Conservation (phyloP, 1,140 invertebrate species). For the Drosophila yakuba region DNA sequence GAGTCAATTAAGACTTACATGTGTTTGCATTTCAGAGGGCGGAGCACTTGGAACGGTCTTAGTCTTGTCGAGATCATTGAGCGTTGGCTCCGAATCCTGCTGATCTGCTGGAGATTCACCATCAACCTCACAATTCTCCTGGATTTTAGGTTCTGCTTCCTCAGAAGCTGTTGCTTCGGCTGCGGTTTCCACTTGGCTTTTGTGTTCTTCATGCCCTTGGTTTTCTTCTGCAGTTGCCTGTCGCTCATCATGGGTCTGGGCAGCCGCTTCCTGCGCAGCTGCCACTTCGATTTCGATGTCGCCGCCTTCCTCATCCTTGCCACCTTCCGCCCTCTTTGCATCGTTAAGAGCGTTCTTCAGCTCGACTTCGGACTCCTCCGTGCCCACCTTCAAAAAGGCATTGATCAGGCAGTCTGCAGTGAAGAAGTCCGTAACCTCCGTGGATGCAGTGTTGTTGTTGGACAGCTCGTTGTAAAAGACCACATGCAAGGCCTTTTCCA, state of each 20-base stretch:
- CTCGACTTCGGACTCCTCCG: slow-evolving; percentile 44
- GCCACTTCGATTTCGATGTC: slow-evolving; percentile 47
- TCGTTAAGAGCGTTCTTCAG: slow-evolving; percentile 56
- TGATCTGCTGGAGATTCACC: slow-evolving; percentile 18
- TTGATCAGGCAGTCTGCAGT: slow-evolving; percentile 43
- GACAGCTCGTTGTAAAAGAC: slow-evolving; percentile 85
- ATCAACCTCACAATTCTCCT: slow-evolving; percentile 36
- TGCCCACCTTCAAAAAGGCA: slow-evolving; percentile 42
- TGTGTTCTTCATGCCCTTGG: slow-evolving; percentile 13
- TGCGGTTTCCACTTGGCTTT: background rate
- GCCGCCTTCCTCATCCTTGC: slow-evolving; percentile 8
- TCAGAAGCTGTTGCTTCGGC: background rate
- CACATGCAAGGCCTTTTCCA: slow-evolving; percentile 90
- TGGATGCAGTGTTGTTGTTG: slow-evolving; percentile 65
- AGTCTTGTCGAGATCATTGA: slow-evolving; percentile 69
- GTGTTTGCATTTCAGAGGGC: slow-evolving; percentile 79
- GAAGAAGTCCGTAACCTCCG: slow-evolving; percentile 53
- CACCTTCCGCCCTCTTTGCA: slow-evolving; percentile 48
- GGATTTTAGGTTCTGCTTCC: background rate
- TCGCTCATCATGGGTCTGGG: slow-evolving; percentile 3
- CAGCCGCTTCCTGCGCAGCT: slow-evolving; percentile 36
- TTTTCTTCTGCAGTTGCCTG: slow-evolving; percentile 2
- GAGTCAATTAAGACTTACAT: slow-evolving; percentile 53
- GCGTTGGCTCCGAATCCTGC: slow-evolving; percentile 37
- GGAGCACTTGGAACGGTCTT: slow-evolving; percentile 47